phyloP scores from a whole-genome alignment of 2,113 vertebrate genomes.

The Xiphophorus maculatus region DNA sequence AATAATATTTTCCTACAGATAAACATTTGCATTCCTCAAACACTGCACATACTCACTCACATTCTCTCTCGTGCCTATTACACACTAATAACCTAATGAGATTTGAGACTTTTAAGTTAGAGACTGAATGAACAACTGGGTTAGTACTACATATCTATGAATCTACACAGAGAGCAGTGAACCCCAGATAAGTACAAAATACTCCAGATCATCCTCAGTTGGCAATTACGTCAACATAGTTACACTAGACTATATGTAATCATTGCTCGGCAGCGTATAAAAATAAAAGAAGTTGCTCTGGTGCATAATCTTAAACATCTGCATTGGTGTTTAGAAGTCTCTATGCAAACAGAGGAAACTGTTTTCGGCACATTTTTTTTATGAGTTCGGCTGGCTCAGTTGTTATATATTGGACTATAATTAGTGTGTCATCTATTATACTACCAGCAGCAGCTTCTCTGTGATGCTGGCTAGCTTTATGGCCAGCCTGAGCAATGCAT shows the following conservation, averaged over 20 bases:
- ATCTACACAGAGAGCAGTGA: conserved; percentile 53
- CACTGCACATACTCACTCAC: conserved; percentile 41
- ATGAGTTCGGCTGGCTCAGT: conserved; percentile 66
- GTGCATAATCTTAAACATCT: conserved; percentile 72
- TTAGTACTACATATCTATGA: conserved; percentile 39
- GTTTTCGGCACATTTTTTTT: conserved; percentile 53
- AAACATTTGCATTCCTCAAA: conserved; percentile 55
- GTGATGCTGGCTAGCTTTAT: conserved; percentile 39
- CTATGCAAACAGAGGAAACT: conserved; percentile 59
- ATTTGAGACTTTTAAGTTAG: conserved; percentile 32
- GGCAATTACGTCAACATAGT: conserved; percentile 72
- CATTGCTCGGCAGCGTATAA: conserved; percentile 77
- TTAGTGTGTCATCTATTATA: conserved; percentile 34
- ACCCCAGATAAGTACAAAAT: conserved; percentile 72
- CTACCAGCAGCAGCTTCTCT: conserved; percentile 62
- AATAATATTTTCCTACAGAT: conserved; percentile 67
- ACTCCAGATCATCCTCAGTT: conserved; percentile 66
- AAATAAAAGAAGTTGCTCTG: conserved; percentile 80
- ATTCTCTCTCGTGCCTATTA: conserved; percentile 51
- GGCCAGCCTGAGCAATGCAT: conserved; percentile 63
- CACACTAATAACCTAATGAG: conserved; percentile 49
- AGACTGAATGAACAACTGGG: conserved; percentile 44
- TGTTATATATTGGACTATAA: conserved; percentile 55
- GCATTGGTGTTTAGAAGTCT: conserved; percentile 62
- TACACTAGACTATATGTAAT: conserved; percentile 69